phyloP scores from a whole-genome alignment of 1,140 invertebrate genomes.

The silkworm (Bombyx mori) region DNA sequence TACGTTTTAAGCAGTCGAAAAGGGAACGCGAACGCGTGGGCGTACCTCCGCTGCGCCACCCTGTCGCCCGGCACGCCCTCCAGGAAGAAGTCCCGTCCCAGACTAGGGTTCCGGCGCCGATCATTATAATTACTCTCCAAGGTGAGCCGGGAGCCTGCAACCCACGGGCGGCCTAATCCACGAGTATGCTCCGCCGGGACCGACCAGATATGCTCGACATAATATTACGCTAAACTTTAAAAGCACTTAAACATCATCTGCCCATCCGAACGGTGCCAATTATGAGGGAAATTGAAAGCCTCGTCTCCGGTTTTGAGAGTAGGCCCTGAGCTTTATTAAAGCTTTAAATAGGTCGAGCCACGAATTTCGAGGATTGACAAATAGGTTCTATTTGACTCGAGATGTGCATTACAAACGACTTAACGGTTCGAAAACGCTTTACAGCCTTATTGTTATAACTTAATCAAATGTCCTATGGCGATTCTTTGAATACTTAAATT shows the following conservation, averaged over 20 bases:
- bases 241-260: slow-evolving; percentile 40
- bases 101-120: slow-evolving; percentile 67
- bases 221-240: slow-evolving; percentile 46
- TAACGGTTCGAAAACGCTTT: no score
- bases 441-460: no score
- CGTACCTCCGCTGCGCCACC: slow-evolving; percentile 60
- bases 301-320: slow-evolving; percentile 26
- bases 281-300: slow-evolving; percentile 46
- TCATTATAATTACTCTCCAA: slow-evolving; percentile 72
- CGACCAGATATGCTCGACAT: slow-evolving; percentile 36
- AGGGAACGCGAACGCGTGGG: slow-evolving; percentile 41
- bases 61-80: slow-evolving; percentile 55
- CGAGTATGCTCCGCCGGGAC: slow-evolving; percentile 42
- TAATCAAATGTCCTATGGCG: no score
- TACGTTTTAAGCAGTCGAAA: slow-evolving; percentile 9
- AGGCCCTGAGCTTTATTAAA: slow-evolving; percentile 27
- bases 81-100: slow-evolving; percentile 62
- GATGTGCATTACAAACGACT: no score
- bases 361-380: slow-evolving; percentile 3
- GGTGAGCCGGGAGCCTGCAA: slow-evolving; percentile 58
- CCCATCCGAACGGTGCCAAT: slow-evolving; percentile 42
- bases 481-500: no score
- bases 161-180: slow-evolving; percentile 57
- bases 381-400: background rate
- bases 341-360: slow-evolving; percentile 16